These are phyloP conservation scores for Poeciliopsis turneri DNA, from an alignment of 2,797 vertebrate species.

Conservation along the genomic window DNA sequence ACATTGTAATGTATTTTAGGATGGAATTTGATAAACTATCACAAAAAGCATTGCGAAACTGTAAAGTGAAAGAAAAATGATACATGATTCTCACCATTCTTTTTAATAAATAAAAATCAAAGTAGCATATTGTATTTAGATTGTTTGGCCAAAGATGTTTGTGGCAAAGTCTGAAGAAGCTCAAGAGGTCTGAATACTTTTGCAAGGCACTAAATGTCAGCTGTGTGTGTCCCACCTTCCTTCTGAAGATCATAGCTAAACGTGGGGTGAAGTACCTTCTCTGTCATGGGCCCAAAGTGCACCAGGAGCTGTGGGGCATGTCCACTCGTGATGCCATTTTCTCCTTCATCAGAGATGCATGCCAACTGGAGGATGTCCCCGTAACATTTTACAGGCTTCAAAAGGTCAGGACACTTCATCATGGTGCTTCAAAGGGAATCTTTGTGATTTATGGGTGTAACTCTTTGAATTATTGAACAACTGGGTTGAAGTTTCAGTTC, in stretches of 20 bases:
- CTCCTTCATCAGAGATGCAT: constrained; percentile 89
- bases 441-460: not conserved
- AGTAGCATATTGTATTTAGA: not conserved
- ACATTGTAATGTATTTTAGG: not conserved
- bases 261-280: constrained; percentile 88
- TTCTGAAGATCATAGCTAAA: constrained; percentile 85
- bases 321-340: constrained; percentile 83
- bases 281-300: constrained; percentile 87
- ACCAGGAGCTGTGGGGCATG: constrained; percentile 88
- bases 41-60: not conserved
- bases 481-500: not conserved
- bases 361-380: constrained; percentile 90
- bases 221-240: not conserved
- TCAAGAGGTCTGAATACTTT: not conserved
- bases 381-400: constrained; percentile 91
- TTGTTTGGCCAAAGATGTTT: not conserved
- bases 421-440: not conserved
- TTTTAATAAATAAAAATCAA: not conserved
- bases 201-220: not conserved
- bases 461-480: not conserved
- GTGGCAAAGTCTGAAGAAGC: not conserved
- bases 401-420: constrained; percentile 79
- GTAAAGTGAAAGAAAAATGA: not conserved
- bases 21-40: not conserved
- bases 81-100: not conserved